These are phyloP conservation scores for Fratercula arctica DNA, from an alignment of 2,797 vertebrate genomes.

Conservation along the genomic window DNA sequence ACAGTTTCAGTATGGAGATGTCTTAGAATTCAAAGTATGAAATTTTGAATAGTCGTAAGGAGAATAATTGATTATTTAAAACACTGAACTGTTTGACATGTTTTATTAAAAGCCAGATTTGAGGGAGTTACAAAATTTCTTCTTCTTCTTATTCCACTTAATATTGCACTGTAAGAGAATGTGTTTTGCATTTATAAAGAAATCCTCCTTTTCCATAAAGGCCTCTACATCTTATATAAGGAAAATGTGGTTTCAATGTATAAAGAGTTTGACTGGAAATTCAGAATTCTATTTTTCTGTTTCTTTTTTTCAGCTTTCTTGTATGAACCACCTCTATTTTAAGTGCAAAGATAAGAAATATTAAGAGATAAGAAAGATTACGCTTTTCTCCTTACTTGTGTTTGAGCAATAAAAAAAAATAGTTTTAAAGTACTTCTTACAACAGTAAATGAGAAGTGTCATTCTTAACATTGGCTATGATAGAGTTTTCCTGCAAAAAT, in stretches of 20 bases:
- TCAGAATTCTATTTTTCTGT: neutral
- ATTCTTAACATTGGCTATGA: neutral
- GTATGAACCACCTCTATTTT: neutral
- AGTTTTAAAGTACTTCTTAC: neutral
- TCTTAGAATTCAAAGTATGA: neutral
- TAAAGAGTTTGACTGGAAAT: neutral
- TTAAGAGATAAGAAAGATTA: neutral
- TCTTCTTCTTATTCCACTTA: neutral
- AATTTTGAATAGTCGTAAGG: neutral
- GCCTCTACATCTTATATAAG: neutral
- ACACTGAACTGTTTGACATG: neutral
- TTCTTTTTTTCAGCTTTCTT: neutral
- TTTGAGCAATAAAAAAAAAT: neutral
- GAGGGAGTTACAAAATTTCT: neutral
- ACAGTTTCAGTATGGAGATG: neutral
- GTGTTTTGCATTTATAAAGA: neutral
- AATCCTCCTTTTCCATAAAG: neutral
- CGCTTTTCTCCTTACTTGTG: neutral
- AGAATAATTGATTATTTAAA: neutral
- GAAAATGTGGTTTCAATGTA: neutral
- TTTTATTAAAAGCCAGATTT: neutral
- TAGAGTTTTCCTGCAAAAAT: neutral
- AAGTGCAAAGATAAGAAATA: neutral
- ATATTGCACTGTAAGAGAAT: neutral
- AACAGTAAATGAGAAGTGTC: neutral